phyloP scores from a whole-genome alignment of 2,797 vertebrate genomes.

The Falco rusticolus region DNA sequence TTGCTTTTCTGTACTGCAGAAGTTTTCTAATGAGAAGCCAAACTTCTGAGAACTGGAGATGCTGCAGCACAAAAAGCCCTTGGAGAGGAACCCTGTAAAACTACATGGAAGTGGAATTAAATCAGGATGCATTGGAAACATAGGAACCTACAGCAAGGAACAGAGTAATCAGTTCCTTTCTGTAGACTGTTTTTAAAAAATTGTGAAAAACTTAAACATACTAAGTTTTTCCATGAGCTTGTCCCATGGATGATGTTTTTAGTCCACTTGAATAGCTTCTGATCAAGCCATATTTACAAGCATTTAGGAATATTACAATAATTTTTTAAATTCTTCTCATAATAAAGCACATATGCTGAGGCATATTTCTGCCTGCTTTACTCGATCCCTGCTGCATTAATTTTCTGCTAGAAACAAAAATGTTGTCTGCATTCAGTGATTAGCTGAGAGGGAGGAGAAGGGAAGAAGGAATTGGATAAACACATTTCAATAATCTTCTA shows the following conservation, averaged over 20 bases:
- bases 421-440: neutral
- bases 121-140: neutral
- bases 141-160: neutral
- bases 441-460: neutral
- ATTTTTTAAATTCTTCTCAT: neutral
- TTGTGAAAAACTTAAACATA: neutral
- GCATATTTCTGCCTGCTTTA: neutral
- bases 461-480: neutral
- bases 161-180: neutral
- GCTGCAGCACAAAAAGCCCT: neutral
- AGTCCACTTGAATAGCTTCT: neutral
- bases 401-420: slow-evolving; percentile 2
- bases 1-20: slow-evolving; percentile 25
- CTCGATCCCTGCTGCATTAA: neutral
- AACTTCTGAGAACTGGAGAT: slow-evolving; percentile 32
- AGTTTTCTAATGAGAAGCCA: slow-evolving; percentile 42
- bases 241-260: neutral
- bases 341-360: neutral
- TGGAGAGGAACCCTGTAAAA: neutral
- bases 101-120: neutral
- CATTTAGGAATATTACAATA: neutral
- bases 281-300: neutral
- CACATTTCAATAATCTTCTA: neutral
- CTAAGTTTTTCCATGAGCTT: neutral
- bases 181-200: neutral